Evolutionary conservation across 2,113 vertebrate species (phyloP), one percentile per base, ranked within the genome.

Genomic region (Indicator indicator): DNA sequence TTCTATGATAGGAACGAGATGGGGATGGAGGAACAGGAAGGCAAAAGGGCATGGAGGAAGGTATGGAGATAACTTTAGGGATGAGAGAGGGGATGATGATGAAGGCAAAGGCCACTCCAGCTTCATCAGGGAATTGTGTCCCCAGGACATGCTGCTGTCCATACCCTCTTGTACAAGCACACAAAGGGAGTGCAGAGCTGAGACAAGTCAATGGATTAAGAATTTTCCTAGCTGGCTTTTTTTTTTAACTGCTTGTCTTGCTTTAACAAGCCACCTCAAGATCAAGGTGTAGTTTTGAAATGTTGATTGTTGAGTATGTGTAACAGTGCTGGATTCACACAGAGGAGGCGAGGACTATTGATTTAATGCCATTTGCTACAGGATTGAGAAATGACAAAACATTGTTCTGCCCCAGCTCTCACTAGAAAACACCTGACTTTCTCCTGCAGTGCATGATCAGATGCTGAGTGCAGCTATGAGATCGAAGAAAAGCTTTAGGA

Each of bases 121-220:
- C 27, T 18, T 42, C 38, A 16, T 12, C 38, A 3, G 16, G 26
- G 40, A 40, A 2, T 21, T 4, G 0, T 0, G 0, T 19, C 32
- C 63, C 1, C 3, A 0, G 1, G 1, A 2, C 52, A 6, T 0
- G 0, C 12, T 27, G 71, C 60, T 56, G 50, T 2, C 28, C 28
- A 3, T 4, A 30, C 38, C 15, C 56, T 3, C 13, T 4, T 8
- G 13, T 12, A 4, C 33, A 2, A 27, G 26, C 0, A 52, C 23
- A 52, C 24, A 52, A 52, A 52, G 23, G 5, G n/a, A 7, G 19
- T 1, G 7, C 15, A 1, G 32, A 32, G 33, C 17, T 70, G 11
- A 74, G 24, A 46, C 27, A 4, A 1, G 2, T 16, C 50, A 52
- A 52, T 52, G 50, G 23, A 52, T 24, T 52, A 26, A 52, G 23